phyloP scores from a whole-genome alignment of 1,140 invertebrate species.

The Cydia strobilella region DNA sequence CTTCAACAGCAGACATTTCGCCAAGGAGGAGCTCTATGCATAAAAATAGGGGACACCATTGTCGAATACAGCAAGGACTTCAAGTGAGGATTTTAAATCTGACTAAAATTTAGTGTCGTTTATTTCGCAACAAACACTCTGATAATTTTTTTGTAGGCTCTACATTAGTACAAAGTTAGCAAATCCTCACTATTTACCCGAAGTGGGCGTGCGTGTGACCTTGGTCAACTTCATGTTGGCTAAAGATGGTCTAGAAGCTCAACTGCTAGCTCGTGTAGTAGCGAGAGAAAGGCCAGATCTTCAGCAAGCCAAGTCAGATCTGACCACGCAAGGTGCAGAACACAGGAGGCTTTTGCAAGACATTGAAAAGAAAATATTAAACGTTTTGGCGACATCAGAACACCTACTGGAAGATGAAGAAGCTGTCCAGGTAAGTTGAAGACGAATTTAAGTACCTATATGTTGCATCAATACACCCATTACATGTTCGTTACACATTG shows the following conservation, averaged over 20 bases:
- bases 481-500: too few relatives aligned
- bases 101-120: not conserved
- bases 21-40: conserved; percentile 89
- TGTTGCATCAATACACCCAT: too few relatives aligned
- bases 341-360: conserved; percentile 96
- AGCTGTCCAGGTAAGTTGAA: conserved; percentile 85
- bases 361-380: conserved; percentile 95
- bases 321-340: conserved; percentile 94
- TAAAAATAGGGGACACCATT: conserved; percentile 90
- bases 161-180: conserved; percentile 97
- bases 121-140: not conserved
- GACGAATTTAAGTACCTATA: not conserved
- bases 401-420: conserved; percentile 98
- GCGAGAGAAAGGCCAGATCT: conserved; percentile 95
- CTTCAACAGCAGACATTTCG: conserved; percentile 94
- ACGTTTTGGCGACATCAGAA: conserved; percentile 90
- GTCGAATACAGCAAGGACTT: conserved; percentile 94
- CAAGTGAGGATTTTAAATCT: conserved; percentile 80
- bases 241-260: conserved; percentile 92
- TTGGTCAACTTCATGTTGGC: conserved; percentile 97
- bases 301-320: conserved; percentile 93
- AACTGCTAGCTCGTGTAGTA: conserved; percentile 94
- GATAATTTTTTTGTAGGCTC: conserved; percentile 81
- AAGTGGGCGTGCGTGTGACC: conserved; percentile 95
- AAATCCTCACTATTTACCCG: conserved; percentile 96